Base-by-base conservation (phyloP, 92 coral and sea anemone species). In the Montipora capitata region DNA sequence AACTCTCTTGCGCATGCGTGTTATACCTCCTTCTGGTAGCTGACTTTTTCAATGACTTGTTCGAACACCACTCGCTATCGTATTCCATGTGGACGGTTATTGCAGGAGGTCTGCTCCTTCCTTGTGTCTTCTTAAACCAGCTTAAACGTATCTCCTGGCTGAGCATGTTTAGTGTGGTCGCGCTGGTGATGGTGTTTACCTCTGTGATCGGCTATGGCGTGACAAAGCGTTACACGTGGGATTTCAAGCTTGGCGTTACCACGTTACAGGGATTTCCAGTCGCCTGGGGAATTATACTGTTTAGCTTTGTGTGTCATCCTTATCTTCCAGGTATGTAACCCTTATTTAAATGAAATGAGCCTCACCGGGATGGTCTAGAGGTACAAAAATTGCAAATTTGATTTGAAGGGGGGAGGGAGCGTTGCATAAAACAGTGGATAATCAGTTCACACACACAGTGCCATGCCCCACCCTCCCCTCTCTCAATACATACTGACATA, bases 111-210 rank as follows among this genome's bases (percentile, higher is more conserved):
- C 78, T 98, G 45, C 91, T 98, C 3, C 92, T 98, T 17, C 99
- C 99, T 13, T 85, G 94, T 2, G 98, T 98, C 63, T 98, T 98
- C 80, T 86, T 98, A 52, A 98, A 96, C 88, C 96, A 93, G 78
- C 89, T 96, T 11, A 91, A 94, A 41, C 97, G 96, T n/a, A 96
- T 98, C 75, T 98, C 99, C 4, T 96, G 96, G 95, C 94, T 98
- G 76, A 98, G 99, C 57, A 96, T 98, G 99, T 94, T 98, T 80
- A 98, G 99, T 69, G 98, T 98, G n/a, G 95, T 98, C 27, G 95
- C 99, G 3, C 92, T 98, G 3, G 88, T 96, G 2, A 83, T 96
- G 70, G 99, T 98, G 13, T 98, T 94, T 76, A 74, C 83, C 49
- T 90, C 98, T 1, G 96, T 96, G 62, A 90, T 96, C 13, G 99